Percentiles rank a stretch among this genome's conserved stretches.
Evolutionary conservation across 1,140 invertebrate genomes (phyloP).

Genomic region (Drosophila nasuta): DNA sequence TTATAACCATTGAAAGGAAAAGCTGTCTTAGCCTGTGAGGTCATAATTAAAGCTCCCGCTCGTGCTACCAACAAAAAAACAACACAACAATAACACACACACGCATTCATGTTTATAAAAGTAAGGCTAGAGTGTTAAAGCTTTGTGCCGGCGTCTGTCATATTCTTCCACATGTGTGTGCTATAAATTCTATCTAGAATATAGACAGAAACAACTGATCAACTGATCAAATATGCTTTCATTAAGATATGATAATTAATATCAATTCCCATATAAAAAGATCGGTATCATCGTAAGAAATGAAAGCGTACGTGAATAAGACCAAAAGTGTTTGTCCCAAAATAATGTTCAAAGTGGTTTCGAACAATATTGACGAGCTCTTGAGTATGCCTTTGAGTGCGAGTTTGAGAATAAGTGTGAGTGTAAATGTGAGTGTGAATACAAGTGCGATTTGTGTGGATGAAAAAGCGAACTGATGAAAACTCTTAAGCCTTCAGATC

Average conservation of each 20-base stretch:
- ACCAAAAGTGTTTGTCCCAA: slow-evolving; percentile 12
- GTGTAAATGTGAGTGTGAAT: slow-evolving; percentile 14
- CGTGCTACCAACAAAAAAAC: neutral
- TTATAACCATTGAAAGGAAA: slow-evolving; percentile 1
- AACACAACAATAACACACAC: slow-evolving; percentile 28
- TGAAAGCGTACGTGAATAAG: slow-evolving; percentile 48
- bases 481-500: too few relatives aligned
- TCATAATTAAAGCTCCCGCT: slow-evolving; percentile 44
- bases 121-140: slow-evolving; percentile 31
- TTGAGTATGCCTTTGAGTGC: neutral
- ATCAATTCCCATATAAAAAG: too few relatives aligned
- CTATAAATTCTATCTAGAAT: slow-evolving; percentile 42
- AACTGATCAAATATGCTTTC: too few relatives aligned
- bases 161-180: slow-evolving; percentile 36
- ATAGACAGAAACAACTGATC: too few relatives aligned
- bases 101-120: slow-evolving; percentile 24
- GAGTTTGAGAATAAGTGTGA: neutral
- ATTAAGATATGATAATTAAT: too few relatives aligned
- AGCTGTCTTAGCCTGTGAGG: slow-evolving; percentile 48
- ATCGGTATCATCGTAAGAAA: slow-evolving; percentile 8
- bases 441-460: neutral
- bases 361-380: neutral
- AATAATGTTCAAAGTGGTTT: neutral
- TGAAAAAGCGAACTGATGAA: too few relatives aligned
- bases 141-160: neutral